Conservation (phyloP, 2,888 invertebrate genomes). For the Altica lythri region DNA sequence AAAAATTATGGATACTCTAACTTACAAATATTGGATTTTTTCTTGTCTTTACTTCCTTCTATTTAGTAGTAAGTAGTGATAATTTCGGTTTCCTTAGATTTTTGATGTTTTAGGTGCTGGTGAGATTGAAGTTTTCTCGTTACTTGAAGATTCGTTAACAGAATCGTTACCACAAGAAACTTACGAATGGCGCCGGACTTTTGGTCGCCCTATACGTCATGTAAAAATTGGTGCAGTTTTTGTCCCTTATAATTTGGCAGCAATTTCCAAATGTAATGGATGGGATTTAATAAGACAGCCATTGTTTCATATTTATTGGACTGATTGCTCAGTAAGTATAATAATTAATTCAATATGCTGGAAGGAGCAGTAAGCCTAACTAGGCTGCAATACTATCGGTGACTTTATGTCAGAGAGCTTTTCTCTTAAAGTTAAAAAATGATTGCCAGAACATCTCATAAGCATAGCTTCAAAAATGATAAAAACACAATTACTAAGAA, state of each 20-base stretch:
- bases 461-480: no score
- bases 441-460: no score
- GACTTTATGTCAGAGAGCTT: no score
- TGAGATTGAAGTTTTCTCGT: conserved; percentile 81
- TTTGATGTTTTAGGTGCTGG: conserved; percentile 72
- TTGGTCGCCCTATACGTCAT: conserved; percentile 82
- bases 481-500: no score
- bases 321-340: conserved; percentile 83
- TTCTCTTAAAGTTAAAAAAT: no score
- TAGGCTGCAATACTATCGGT: no score
- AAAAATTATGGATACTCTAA: no score
- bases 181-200: conserved; percentile 90
- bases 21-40: no score
- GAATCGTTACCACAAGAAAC: conserved; percentile 85
- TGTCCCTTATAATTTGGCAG: conserved; percentile 76
- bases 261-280: conserved; percentile 70
- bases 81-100: no score
- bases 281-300: conserved; percentile 85
- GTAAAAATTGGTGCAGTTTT: conserved; percentile 84
- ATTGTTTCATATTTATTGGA: conserved; percentile 93
- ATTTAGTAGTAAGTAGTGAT: no score
- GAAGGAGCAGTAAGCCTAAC: no score
- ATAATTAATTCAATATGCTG: neutral
- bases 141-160: conserved; percentile 76
- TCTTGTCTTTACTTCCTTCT: no score